phyloP scores from a whole-genome alignment of 2,113 vertebrate genomes.

The Bostrychus sinensis region DNA sequence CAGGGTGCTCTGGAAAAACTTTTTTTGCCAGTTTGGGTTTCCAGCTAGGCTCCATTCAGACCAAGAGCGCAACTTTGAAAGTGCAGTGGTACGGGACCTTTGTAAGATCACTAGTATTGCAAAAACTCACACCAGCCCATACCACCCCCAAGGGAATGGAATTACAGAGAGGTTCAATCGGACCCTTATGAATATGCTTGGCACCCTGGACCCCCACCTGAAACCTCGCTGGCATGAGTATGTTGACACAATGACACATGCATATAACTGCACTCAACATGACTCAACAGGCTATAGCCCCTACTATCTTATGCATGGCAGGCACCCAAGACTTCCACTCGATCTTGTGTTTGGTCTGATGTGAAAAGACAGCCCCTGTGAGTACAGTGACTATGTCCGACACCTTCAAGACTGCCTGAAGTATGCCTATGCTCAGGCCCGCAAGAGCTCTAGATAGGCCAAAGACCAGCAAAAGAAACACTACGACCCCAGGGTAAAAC shows the following conservation, averaged over 20 bases:
- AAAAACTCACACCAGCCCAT: background rate
- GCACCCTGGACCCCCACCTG: background rate
- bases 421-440: background rate
- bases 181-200: background rate
- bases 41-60: slow-evolving; percentile 5
- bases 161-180: background rate
- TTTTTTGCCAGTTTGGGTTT: slow-evolving; percentile 6
- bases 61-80: slow-evolving; percentile 24
- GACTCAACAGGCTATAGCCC: background rate
- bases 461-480: background rate
- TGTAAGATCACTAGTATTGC: background rate
- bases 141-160: background rate
- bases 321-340: background rate
- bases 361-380: background rate
- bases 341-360: background rate
- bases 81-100: background rate
- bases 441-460: background rate
- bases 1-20: background rate
- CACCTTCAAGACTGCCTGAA: slow-evolving; percentile 1
- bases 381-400: background rate
- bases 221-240: background rate
- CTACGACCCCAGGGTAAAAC: background rate
- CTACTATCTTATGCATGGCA: background rate
- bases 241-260: background rate
- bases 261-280: background rate